These are phyloP conservation scores for Catamblyrhynchus diadema DNA, from an alignment of 2,797 vertebrate genomes.

Conservation along the genomic window DNA sequence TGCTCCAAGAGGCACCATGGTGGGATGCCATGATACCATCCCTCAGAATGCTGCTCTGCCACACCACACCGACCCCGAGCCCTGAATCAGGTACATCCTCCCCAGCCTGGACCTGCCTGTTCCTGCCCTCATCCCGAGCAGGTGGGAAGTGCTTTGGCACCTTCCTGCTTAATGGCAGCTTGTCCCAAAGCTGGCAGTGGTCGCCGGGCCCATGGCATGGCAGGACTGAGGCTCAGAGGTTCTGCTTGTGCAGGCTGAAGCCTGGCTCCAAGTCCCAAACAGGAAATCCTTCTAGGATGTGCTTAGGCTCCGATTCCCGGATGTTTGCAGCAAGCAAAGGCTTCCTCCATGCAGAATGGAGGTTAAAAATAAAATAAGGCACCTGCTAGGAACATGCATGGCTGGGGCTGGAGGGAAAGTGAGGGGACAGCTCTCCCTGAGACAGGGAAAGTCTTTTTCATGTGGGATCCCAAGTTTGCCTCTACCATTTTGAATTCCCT, in stretches of 20 bases:
- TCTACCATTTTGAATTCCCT: neutral
- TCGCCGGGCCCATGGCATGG: neutral
- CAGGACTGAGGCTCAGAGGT: neutral
- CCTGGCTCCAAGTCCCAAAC: neutral
- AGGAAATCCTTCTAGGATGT: conserved; percentile 57
- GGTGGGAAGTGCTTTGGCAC: neutral
- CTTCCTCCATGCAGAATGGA: conserved; percentile 10
- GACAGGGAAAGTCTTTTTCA: neutral
- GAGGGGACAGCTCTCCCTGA: neutral
- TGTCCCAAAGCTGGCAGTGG: neutral
- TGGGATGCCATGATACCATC: neutral
- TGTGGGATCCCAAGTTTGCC: neutral
- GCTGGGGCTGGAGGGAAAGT: neutral
- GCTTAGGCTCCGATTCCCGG: neutral
- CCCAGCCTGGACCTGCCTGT: neutral
- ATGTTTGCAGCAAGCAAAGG: conserved; percentile 13
- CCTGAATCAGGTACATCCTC: neutral
- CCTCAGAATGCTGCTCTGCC: neutral
- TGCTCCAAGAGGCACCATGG: neutral
- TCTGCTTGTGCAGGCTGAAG: neutral
- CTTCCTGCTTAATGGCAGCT: neutral
- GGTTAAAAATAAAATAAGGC: conserved; percentile 43
- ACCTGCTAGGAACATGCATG: conserved; percentile 18
- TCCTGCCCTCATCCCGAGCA: neutral
- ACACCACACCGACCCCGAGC: neutral